Percentiles rank a stretch among this genome's conserved stretches.
Evolutionary conservation across 2,797 vertebrate genomes (phyloP).

Genomic region (Erpetoichthys calabaricus): DNA sequence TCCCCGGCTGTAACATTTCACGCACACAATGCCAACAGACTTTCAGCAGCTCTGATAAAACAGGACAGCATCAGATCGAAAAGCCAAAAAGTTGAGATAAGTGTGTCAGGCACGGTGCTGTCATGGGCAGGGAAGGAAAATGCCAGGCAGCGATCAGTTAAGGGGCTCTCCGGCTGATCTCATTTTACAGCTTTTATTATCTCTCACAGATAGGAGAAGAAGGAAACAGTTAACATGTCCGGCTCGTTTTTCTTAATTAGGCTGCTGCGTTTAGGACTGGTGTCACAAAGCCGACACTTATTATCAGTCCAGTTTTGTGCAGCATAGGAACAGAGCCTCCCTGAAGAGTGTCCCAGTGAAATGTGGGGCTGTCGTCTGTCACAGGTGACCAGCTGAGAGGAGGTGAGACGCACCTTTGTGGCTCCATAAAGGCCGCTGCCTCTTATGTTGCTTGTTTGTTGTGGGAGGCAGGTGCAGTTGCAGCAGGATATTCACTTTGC

Average conservation of each 20-base stretch:
- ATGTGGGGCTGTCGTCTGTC: no score
- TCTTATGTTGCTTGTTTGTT: no score
- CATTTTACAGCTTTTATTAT: conserved; percentile 14
- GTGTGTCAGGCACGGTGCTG: conserved; percentile 61
- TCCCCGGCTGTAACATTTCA: conserved; percentile 65
- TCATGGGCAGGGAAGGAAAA: conserved; percentile 10
- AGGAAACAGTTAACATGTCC: conserved; percentile 13
- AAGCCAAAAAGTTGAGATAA: conserved; percentile 68
- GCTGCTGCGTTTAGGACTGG: no score
- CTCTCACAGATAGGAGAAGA: conserved; percentile 18
- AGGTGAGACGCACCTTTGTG: no score
- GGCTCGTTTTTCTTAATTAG: not conserved
- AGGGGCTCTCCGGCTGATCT: conserved; percentile 1
- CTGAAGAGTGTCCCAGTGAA: no score
- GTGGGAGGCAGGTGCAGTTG: no score
- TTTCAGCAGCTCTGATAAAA: conserved; percentile 66
- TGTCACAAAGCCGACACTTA: no score
- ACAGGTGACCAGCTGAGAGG: no score
- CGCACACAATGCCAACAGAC: conserved; percentile 61
- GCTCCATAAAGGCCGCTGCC: no score
- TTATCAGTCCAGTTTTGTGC: no score
- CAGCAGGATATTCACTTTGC: no score
- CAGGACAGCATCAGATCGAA: conserved; percentile 67
- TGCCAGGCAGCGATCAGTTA: not conserved
- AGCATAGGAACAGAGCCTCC: no score